Evolutionary conservation across 2,888 invertebrate species (phyloP).

Genomic region (Hyalella azteca): DNA sequence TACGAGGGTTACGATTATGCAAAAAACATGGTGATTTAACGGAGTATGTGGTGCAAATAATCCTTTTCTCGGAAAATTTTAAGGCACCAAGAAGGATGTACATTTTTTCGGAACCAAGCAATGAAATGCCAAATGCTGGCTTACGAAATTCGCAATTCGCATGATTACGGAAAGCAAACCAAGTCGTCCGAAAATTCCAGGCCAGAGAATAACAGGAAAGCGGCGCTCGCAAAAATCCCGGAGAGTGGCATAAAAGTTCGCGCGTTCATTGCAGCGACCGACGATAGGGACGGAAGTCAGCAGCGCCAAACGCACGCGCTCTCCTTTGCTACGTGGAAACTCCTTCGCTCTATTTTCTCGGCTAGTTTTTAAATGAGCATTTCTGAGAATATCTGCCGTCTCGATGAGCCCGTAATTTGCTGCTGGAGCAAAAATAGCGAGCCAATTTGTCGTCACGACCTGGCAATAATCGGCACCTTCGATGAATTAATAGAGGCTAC

Average conservation of each 20-base stretch:
- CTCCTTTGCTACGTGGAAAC: background rate
- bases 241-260: conserved; percentile 22
- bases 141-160: background rate
- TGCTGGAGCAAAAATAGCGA: conserved; percentile 17
- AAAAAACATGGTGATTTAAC: no score
- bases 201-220: conserved; percentile 30
- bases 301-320: conserved; percentile 7
- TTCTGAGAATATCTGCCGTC: conserved; percentile 32
- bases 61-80: no score
- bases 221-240: conserved; percentile 18
- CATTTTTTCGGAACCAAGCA: no score
- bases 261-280: background rate
- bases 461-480: conserved; percentile 21
- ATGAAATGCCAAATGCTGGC: background rate
- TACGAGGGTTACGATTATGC: no score
- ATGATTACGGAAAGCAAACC: background rate
- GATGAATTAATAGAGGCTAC: background rate
- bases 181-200: background rate
- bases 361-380: background rate
- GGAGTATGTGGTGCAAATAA: no score
- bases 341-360: background rate
- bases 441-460: conserved; percentile 28
- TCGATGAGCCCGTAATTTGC: conserved; percentile 36
- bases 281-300: background rate
- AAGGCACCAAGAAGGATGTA: no score